Conservation (phyloP, 2,113 vertebrate genomes). For the Pleuronectes platessa region DNA sequence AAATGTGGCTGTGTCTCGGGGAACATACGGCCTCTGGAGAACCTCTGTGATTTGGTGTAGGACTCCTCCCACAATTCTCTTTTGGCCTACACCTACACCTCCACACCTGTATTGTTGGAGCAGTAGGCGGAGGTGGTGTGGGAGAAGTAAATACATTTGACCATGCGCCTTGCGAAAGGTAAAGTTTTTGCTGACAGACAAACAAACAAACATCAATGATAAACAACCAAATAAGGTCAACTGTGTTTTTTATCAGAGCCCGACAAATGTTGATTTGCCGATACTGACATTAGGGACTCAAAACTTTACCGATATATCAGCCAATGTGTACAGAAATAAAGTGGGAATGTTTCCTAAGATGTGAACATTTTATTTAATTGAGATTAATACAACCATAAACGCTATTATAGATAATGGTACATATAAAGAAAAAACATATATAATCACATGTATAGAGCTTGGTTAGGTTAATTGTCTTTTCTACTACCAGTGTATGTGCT, state of each 20-base stretch:
- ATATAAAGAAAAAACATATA: no score
- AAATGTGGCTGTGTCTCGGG: not conserved
- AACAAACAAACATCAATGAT: not conserved
- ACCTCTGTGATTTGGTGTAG: not conserved
- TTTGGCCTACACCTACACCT: conserved; percentile 39
- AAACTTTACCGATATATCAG: no score
- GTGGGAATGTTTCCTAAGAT: no score
- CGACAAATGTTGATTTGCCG: no score
- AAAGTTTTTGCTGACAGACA: conserved; percentile 11
- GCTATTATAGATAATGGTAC: no score
- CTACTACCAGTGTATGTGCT: not conserved
- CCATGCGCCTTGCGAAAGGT: conserved; percentile 16
- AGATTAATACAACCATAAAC: no score
- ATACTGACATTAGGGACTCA: no score
- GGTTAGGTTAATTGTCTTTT: not conserved
- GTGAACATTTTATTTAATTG: no score
- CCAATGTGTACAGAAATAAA: no score
- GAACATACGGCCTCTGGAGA: not conserved
- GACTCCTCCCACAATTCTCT: conserved; percentile 24
- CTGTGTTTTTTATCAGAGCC: no score
- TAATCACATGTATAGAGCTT: no score
- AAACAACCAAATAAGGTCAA: not conserved
- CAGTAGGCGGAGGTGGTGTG: conserved; percentile 30
- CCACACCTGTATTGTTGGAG: conserved; percentile 36
- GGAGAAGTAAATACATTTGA: conserved; percentile 44